A percentile compares a stretch with the other conserved stretches of the same genome.
Evolutionary conservation across 2,113 vertebrate genomes (phyloP).

Genomic region (Axis porcinus): DNA sequence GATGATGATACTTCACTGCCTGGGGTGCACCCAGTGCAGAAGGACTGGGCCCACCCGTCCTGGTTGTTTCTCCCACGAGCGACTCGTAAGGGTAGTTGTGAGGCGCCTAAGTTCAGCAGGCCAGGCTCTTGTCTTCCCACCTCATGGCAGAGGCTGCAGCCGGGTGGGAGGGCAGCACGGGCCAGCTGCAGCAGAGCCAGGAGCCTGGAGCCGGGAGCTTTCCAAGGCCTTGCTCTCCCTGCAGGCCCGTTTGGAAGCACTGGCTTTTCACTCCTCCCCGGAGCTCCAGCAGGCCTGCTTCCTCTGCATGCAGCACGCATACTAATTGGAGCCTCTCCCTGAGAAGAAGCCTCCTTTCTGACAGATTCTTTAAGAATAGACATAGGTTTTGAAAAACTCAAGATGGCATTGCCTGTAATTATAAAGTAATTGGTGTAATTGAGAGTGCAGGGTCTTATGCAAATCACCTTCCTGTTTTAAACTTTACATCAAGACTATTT

Average conservation of each 20-base stretch:
- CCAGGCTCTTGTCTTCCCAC: neutral
- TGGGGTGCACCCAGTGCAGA: neutral
- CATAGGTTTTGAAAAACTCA: conserved; percentile 71
- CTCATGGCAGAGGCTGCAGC: neutral
- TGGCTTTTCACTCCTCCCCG: neutral
- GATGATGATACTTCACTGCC: neutral
- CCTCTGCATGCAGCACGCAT: conserved; percentile 36
- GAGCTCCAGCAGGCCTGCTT: conserved; percentile 35
- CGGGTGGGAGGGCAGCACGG: neutral
- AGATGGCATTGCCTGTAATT: conserved; percentile 75
- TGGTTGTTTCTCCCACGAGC: neutral
- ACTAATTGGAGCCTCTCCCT: conserved; percentile 69
- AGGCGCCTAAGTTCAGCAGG: neutral
- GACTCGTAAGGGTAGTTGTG: neutral
- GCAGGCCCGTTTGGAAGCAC: neutral
- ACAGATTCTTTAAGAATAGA: conserved; percentile 73
- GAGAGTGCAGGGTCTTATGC: conserved; percentile 76
- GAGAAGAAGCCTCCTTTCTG: conserved; percentile 65
- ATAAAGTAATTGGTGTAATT: conserved; percentile 78
- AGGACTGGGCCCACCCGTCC: neutral
- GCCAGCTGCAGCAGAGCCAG: neutral
- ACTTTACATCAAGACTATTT: conserved; percentile 46
- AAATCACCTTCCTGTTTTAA: conserved; percentile 66
- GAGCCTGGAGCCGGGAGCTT: neutral
- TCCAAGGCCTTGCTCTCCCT: neutral